Percentiles rank a stretch among this genome's conserved stretches.
Evolutionary conservation across 2,888 invertebrate genomes (phyloP).

Genomic region (Folsomia candida): DNA sequence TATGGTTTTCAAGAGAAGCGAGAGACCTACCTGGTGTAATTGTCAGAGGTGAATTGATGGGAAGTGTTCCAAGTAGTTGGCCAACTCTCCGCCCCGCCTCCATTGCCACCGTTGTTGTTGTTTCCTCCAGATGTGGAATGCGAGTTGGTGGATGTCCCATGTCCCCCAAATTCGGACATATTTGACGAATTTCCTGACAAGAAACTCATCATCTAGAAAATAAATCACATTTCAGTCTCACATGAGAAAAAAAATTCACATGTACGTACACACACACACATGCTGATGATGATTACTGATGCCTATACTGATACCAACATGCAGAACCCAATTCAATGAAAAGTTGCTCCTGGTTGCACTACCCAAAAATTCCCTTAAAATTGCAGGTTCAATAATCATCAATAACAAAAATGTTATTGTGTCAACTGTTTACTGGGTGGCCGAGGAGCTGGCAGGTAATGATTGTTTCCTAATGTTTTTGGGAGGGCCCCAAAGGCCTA

Average conservation of each 20-base stretch:
- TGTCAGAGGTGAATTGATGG: constrained; percentile 48
- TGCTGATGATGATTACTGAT: too few relatives aligned
- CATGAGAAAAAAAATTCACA: too few relatives aligned
- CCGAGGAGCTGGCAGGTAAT: background rate
- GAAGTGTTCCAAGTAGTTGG: constrained; percentile 47
- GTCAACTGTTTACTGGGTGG: constrained; percentile 3
- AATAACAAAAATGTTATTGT: too few relatives aligned
- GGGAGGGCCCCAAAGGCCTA: background rate
- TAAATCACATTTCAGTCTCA: too few relatives aligned
- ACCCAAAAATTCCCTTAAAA: too few relatives aligned
- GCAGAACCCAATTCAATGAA: too few relatives aligned
- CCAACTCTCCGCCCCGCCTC: constrained; percentile 39
- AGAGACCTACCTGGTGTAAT: constrained; percentile 49
- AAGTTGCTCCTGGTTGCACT: too few relatives aligned
- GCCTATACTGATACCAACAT: too few relatives aligned
- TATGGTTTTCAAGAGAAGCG: constrained; percentile 32
- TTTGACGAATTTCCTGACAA: constrained; percentile 34
- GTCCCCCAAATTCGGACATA: constrained; percentile 22
- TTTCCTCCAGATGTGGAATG: constrained; percentile 14
- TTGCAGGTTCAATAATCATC: too few relatives aligned
- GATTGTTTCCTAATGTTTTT: constrained; percentile 5
- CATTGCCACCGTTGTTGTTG: constrained; percentile 9
- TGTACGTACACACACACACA: too few relatives aligned
- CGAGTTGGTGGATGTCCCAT: too few relatives aligned
- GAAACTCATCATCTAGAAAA: constrained; percentile 47